A percentile compares a stretch with the other conserved stretches of the same genome.
phyloP scores from a whole-genome alignment of 1,140 invertebrate species.

The Sarcophaga peregrina region DNA sequence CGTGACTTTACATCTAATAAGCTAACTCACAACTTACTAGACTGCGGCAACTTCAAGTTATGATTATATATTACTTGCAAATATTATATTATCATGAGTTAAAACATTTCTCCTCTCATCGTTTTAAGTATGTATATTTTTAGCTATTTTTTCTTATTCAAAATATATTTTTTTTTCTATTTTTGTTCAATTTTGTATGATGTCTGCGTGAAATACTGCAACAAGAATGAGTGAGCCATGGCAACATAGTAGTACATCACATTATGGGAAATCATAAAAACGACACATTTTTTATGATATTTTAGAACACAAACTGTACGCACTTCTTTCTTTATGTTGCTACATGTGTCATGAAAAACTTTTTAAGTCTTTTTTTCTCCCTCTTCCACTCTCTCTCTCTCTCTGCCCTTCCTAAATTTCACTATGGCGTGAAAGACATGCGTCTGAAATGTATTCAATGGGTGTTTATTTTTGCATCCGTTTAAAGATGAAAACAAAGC shows the following conservation, averaged over 20 bases:
- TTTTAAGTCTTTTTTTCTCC: background rate
- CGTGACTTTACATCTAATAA: too few relatives aligned
- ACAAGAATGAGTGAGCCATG: too few relatives aligned
- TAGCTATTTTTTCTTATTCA: too few relatives aligned
- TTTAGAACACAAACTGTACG: background rate
- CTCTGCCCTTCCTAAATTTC: background rate
- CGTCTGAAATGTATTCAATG: background rate
- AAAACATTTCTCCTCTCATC: too few relatives aligned
- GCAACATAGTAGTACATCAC: slow-evolving; percentile 1
- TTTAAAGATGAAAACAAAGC: background rate
- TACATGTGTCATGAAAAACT: slow-evolving; percentile 10
- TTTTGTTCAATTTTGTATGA: background rate
- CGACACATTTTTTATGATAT: slow-evolving; percentile 22
- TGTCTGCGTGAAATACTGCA: background rate
- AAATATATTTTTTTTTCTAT: background rate
- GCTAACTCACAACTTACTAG: too few relatives aligned
- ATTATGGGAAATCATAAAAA: slow-evolving; percentile 18
- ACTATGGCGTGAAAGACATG: background rate
- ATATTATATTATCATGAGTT: too few relatives aligned
- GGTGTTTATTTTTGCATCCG: slow-evolving; percentile 35
- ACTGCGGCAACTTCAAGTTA: too few relatives aligned
- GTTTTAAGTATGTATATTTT: too few relatives aligned
- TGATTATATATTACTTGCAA: too few relatives aligned
- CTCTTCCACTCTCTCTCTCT: background rate
- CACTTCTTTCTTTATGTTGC: background rate